Evolutionary conservation across 2,113 vertebrate species (phyloP).

Genomic region (Hemiscyllium ocellatum): DNA sequence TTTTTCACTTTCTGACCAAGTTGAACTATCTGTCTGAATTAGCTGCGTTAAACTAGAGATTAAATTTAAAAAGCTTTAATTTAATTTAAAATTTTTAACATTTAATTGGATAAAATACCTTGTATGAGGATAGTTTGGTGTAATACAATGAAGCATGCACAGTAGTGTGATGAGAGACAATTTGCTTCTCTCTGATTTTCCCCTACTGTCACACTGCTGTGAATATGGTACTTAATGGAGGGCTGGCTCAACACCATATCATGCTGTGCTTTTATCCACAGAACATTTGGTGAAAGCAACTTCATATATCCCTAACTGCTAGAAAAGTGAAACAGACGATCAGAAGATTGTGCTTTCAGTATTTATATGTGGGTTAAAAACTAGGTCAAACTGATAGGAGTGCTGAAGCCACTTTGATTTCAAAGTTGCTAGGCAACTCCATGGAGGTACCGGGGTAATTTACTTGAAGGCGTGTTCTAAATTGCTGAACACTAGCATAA

Average conservation of each 20-base stretch:
- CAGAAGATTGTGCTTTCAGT: neutral
- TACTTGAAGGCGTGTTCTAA: neutral
- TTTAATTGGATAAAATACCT: neutral
- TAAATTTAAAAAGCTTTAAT: neutral
- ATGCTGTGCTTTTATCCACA: neutral
- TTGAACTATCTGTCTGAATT: neutral
- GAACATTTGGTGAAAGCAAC: neutral
- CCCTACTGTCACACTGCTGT: neutral
- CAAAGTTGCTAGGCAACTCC: conserved; percentile 27
- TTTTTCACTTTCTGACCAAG: neutral
- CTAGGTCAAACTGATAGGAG: neutral
- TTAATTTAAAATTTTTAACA: too few species aligned
- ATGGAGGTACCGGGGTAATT: neutral
- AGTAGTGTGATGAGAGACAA: neutral
- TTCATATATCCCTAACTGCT: conserved; percentile 1
- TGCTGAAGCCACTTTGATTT: neutral
- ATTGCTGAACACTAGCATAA: neutral
- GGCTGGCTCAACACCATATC: neutral
- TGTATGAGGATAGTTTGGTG: neutral
- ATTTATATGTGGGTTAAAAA: neutral
- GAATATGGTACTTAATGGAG: neutral
- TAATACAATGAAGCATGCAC: neutral
- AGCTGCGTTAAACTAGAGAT: neutral
- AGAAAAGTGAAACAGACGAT: neutral
- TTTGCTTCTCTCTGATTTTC: neutral